Evolutionary conservation across 2,888 invertebrate genomes (phyloP).

Genomic region (Yponomeuta cagnagella): DNA sequence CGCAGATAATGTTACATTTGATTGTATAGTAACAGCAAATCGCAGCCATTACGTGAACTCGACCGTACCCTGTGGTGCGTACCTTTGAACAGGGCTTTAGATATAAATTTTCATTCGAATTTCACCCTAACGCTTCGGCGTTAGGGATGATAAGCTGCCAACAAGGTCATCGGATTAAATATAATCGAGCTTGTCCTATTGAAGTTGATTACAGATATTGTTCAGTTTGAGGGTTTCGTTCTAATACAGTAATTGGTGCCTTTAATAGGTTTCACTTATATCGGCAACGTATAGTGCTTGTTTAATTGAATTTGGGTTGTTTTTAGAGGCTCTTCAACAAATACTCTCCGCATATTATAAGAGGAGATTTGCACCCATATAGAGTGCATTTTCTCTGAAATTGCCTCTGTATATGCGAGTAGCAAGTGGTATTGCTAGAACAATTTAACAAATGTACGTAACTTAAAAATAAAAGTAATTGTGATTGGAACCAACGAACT

Average conservation of each 20-base stretch:
- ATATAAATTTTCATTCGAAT: too few species aligned
- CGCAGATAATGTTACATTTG: constrained; percentile 41
- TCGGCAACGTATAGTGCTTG: background rate
- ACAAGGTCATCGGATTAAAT: constrained; percentile 24
- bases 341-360: background rate
- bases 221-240: background rate
- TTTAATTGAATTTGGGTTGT: background rate
- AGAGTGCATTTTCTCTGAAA: too few species aligned
- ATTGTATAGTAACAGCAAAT: constrained; percentile 48
- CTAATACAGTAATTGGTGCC: too few species aligned
- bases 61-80: constrained; percentile 22
- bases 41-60: constrained; percentile 36
- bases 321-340: background rate
- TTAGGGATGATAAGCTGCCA: too few species aligned
- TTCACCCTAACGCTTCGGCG: too few species aligned
- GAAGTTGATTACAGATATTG: constrained; percentile 2
- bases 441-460: too few species aligned
- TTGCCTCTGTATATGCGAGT: too few species aligned
- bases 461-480: too few species aligned
- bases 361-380: too few species aligned
- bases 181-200: background rate
- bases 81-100: background rate
- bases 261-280: background rate
- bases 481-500: too few species aligned
- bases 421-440: too few species aligned